Evolutionary conservation across 1,140 invertebrate genomes (phyloP), one percentile per base, ranked within the genome.

Genomic region (Nomia melanderi): DNA sequence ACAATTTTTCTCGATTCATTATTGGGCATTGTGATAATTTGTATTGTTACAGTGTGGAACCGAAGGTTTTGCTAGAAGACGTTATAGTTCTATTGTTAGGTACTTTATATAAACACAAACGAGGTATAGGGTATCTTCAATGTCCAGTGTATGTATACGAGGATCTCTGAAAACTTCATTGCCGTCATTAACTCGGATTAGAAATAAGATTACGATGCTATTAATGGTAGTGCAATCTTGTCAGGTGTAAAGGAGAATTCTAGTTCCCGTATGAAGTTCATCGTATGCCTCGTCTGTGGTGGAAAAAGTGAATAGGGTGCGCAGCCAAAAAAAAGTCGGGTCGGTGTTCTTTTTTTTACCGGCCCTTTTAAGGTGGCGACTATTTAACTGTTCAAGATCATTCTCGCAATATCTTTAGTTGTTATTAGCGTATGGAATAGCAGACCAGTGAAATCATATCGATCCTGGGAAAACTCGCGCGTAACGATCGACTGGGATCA

Each of bases 1-100:
- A 57, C 14, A 50, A 7, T n/a, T 50, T 23, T 77, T 73, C 63
- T 72, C 60, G 74, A 63, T 70, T 79, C 57, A 41, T 60, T 64
- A 57, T 81, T 65, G 73, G 83, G 73, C 67, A 84, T 81, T 82
- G 81, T 78, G 63, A 84, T 88, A 71, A 75, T 60, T 78, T 81
- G 83, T 79, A 62, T 20, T 63, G 77, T 39, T 23, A 31, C 33
- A 59, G 70, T 9, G 47, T 71, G 65, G 39, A 66, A 57, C 50
- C 50, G 1, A 67, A 74, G 14, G 62, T 74, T 41, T 47, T 31
- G 17, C 53, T 67, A 56, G 53, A 0, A 25, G 27, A 59, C 25
- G 33, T 29, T 60, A 39, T 69, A 17, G 33, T 75, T 23, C 6
- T 14, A 29, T 75, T 57, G 65, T 78, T 82, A 77, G 56, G 20